Evolutionary conservation across 1,140 invertebrate genomes (phyloP), one percentile per base, ranked within the genome.

Genomic region (Berghia stephanieae): DNA sequence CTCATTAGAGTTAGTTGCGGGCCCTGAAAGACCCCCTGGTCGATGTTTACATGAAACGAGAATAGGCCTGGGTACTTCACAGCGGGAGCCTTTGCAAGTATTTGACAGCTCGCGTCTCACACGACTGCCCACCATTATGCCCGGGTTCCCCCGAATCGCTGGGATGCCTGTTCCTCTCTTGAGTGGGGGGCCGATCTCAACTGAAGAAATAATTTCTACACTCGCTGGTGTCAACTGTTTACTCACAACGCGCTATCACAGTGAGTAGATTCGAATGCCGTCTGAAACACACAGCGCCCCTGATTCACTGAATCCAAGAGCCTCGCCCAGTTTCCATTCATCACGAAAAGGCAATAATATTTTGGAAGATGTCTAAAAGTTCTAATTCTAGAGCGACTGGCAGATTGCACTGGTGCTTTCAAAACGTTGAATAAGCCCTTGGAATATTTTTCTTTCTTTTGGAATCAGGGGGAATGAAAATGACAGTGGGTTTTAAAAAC

Each of bases 211-310:
- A 42, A 31, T 75, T 57, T 36, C 60, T 38, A 10, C 44, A 24
- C 27, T 31, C 57, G 74, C n/a, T 27, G 46, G 60, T 76, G 74
- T 76, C 74, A 67, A 76, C 74, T 76, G 74, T 76, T 76, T 76
- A 63, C 74, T 76, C 74, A 76, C 74, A 76, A 76, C 60, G 74
- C 40, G 27, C 38, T 21, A 43, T 60, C n/a, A n/a, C 40, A 34
- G 74, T 76, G 74, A 76, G 74, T 76, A 76, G 74, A 76, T 76
- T n/a, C n/a, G n/a, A n/a, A n/a, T n/a, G n/a, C n/a, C n/a, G n/a
- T n/a, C n/a, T n/a, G n/a, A n/a, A n/a, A n/a, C n/a, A n/a, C n/a
- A n/a, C n/a, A n/a, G n/a, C n/a, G n/a, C n/a, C n/a, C n/a, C n/a
- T n/a, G n/a, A n/a, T n/a, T n/a, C n/a, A n/a, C n/a, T n/a, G n/a